Evolutionary conservation across 2,797 vertebrate species (phyloP).

Genomic region (Myiotriccus ornatus): DNA sequence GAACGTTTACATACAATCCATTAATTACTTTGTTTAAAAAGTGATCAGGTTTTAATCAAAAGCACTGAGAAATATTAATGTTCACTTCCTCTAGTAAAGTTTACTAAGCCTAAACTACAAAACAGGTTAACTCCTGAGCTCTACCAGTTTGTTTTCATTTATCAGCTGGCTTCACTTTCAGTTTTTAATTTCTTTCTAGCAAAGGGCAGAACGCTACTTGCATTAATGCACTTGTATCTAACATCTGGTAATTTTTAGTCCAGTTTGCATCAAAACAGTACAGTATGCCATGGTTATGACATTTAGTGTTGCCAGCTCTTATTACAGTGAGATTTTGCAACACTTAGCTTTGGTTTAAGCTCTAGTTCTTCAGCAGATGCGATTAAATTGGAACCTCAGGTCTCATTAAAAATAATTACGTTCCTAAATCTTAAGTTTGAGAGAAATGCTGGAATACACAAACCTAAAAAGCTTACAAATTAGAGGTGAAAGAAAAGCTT

Average conservation of each 20-base stretch:
- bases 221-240: not conserved
- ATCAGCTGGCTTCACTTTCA: conserved; percentile 9
- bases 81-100: not conserved
- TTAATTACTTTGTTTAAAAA: not conserved
- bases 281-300: not conserved
- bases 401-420: not conserved
- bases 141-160: not conserved
- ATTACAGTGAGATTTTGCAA: conserved; percentile 10
- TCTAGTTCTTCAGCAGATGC: not conserved
- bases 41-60: not conserved
- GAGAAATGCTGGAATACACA: not conserved
- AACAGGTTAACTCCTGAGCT: not conserved
- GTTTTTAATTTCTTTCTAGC: conserved; percentile 1
- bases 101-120: not conserved
- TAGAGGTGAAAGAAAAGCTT: not conserved
- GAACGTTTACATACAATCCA: not conserved
- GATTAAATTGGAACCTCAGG: not conserved
- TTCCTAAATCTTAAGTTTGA: not conserved
- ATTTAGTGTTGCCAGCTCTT: not conserved
- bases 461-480: not conserved
- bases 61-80: not conserved
- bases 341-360: conserved; percentile 6
- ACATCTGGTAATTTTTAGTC: conserved; percentile 19
- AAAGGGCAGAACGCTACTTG: not conserved
- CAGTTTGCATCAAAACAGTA: not conserved